These are phyloP conservation scores for Nerophis ophidion DNA, from an alignment of 2,113 vertebrate genomes.

Conservation along the genomic window DNA sequence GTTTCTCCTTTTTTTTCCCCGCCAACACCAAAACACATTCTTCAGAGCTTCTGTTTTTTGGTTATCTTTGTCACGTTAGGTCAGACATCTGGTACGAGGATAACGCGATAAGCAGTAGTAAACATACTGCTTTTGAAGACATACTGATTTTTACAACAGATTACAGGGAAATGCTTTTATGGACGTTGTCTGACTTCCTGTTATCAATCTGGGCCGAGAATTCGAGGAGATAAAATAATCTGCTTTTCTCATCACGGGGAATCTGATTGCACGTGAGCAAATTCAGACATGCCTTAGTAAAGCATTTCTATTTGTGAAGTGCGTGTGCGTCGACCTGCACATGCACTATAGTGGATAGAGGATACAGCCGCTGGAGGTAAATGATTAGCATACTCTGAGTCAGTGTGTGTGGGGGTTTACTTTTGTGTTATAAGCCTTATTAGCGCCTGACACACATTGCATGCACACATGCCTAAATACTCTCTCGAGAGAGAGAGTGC, in stretches of 20 bases:
- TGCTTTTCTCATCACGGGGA: slow-evolving; percentile 26
- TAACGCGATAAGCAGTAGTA: slow-evolving; percentile 30
- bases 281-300: slow-evolving; percentile 6
- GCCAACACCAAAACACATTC: slow-evolving; percentile 7
- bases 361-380: slow-evolving; percentile 50
- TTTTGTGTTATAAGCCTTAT: slow-evolving; percentile 37
- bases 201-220: slow-evolving; percentile 19
- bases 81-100: slow-evolving; percentile 19
- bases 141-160: slow-evolving; percentile 37
- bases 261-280: slow-evolving; percentile 22
- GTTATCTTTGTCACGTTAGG: slow-evolving; percentile 15
- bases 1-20: slow-evolving; percentile 10
- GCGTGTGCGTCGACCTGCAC: slow-evolving; percentile 13
- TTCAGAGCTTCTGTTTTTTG: slow-evolving; percentile 4
- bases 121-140: slow-evolving; percentile 12
- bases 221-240: slow-evolving; percentile 41
- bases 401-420: slow-evolving; percentile 52
- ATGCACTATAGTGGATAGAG: slow-evolving; percentile 16
- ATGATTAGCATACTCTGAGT: slow-evolving; percentile 67
- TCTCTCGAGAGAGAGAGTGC: background rate
- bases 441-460: slow-evolving; percentile 20
- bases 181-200: slow-evolving; percentile 23
- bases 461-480: background rate
- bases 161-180: slow-evolving; percentile 25
- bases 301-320: slow-evolving; percentile 2